These are phyloP conservation scores for Limonius californicus DNA, from an alignment of 1,140 invertebrate species.

Conservation along the genomic window DNA sequence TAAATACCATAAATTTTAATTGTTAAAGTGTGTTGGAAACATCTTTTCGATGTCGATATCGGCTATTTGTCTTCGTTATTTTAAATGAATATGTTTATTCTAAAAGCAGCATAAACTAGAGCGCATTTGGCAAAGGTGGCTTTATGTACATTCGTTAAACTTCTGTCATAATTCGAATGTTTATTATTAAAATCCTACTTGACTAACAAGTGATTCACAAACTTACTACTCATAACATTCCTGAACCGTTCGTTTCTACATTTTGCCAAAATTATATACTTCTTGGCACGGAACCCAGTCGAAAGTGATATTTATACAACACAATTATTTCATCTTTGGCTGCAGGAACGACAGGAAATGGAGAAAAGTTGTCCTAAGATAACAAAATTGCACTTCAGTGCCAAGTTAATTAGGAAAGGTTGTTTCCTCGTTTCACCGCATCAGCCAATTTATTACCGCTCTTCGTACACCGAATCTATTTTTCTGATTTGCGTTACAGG, in stretches of 20 bases:
- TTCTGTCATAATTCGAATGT: neutral
- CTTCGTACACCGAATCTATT: neutral
- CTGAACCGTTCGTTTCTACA: constrained; percentile 1
- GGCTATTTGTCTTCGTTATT: no score
- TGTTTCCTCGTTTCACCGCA: constrained; percentile 29
- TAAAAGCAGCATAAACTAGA: no score
- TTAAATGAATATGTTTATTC: no score
- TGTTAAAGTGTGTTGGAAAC: no score
- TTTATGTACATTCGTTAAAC: no score
- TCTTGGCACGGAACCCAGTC: neutral
- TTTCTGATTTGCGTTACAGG: neutral
- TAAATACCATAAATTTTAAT: no score
- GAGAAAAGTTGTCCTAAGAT: neutral
- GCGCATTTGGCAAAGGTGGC: no score
- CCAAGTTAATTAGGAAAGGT: constrained; percentile 2
- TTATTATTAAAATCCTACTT: neutral
- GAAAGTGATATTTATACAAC: constrained; percentile 4
- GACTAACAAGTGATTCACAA: constrained; percentile 8
- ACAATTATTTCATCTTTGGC: constrained; percentile 6
- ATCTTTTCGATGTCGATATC: no score
- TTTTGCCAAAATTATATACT: neutral
- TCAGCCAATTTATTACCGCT: constrained; percentile 16
- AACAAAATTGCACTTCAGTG: neutral
- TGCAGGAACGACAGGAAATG: neutral
- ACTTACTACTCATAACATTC: constrained; percentile 4